Percentiles rank a stretch among this genome's conserved stretches.
Conservation (phyloP, 1,140 invertebrate genomes). For the Psilanteris sp. region DNA sequence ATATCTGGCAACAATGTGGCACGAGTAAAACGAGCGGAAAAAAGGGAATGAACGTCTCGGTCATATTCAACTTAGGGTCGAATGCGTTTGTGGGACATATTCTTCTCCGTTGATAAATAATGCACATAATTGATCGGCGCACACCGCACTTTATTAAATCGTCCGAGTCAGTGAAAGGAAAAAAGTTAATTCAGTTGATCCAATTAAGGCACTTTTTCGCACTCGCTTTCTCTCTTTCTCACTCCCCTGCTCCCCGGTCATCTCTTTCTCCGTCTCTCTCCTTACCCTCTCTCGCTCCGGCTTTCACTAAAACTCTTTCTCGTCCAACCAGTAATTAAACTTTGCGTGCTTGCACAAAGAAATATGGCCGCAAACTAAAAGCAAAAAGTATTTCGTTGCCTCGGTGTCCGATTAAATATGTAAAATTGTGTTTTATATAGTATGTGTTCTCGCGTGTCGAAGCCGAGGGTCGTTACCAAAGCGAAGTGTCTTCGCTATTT, state of each 20-base stretch:
- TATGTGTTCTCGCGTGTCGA: conserved; percentile 51
- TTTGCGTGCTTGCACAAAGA: conserved; percentile 21
- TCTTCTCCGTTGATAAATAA: conserved; percentile 17
- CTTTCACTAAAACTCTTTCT: too few relatives aligned
- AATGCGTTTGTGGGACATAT: conserved; percentile 8
- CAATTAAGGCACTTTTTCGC: too few relatives aligned
- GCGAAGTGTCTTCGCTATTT: conserved; percentile 40
- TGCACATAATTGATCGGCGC: conserved; percentile 33
- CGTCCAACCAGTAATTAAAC: conserved; percentile 33
- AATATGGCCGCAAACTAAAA: conserved; percentile 29
- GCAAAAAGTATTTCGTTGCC: conserved; percentile 33
- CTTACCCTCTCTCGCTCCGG: background rate
- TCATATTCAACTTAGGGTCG: background rate
- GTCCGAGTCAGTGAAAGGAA: background rate
- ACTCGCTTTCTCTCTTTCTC: too few relatives aligned
- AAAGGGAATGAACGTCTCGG: conserved; percentile 1
- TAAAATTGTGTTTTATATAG: conserved; percentile 30
- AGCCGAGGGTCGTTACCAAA: conserved; percentile 41
- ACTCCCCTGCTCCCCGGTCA: too few relatives aligned
- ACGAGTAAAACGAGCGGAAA: conserved; percentile 1
- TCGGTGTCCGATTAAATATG: conserved; percentile 41
- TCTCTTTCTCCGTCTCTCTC: too few relatives aligned
- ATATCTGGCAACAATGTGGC: conserved; percentile 3
- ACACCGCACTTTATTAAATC: conserved; percentile 20
- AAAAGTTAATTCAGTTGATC: conserved; percentile 3